A percentile compares a stretch with the other conserved stretches of the same genome.
These are phyloP conservation scores for Rhopalosiphum maidis DNA, from an alignment of 1,140 invertebrate species.

Conservation along the genomic window DNA sequence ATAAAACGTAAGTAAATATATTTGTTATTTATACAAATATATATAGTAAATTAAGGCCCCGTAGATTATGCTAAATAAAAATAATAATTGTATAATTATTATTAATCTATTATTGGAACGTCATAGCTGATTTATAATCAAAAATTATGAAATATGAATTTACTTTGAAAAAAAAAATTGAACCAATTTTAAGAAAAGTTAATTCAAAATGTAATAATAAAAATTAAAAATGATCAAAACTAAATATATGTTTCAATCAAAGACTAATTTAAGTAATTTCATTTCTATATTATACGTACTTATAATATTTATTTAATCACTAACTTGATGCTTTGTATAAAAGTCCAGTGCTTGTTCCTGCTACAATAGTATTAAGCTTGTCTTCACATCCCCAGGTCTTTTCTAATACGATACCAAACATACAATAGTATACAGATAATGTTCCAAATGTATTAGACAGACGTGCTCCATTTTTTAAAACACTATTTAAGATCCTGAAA, in stretches of 20 bases:
- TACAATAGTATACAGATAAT: conserved; percentile 90
- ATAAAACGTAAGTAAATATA: not conserved
- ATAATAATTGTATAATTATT: not conserved
- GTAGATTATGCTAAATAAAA: not conserved
- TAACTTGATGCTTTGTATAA: conserved; percentile 88
- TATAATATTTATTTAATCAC: conserved; percentile 37
- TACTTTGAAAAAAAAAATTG: not conserved
- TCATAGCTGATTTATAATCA: not conserved
- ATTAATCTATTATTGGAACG: not conserved
- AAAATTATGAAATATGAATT: not conserved
- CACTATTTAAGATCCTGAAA: conserved; percentile 84
- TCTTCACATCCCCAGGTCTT: conserved; percentile 86
- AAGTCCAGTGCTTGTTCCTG: conserved; percentile 85
- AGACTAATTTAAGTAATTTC: not conserved
- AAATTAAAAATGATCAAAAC: not conserved
- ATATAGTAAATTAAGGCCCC: not conserved
- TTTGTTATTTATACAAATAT: too few species aligned
- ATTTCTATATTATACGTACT: not conserved
- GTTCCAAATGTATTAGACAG: conserved; percentile 89
- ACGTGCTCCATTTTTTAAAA: conserved; percentile 91
- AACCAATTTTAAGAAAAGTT: not conserved
- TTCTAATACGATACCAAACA: conserved; percentile 85
- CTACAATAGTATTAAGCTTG: conserved; percentile 85
- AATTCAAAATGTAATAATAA: not conserved
- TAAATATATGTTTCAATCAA: not conserved